Evolutionary conservation across 2,888 invertebrate species (phyloP), one percentile per base, ranked within the genome.

Genomic region (Luperina testacea): DNA sequence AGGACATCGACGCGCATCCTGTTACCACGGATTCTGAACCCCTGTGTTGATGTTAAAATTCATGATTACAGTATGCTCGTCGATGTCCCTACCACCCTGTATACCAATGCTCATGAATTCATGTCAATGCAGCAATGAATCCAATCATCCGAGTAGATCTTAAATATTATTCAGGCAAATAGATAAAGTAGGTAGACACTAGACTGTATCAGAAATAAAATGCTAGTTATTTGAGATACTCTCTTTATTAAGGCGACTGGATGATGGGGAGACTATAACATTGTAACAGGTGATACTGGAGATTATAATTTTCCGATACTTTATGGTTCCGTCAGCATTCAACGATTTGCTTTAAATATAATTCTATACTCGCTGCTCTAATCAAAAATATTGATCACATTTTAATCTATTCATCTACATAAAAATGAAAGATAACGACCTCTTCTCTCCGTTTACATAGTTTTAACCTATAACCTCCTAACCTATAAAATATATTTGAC

Each of bases 401-500:
- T 65, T 24, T 82, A 63, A 68, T 59, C 48, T 73, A 73, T 64
- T 64, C 51, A 73, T 74, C 15, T 51, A 59, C 24, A 27, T 45
- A 45, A 73, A 61, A 82, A 86, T 61, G 69, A 82, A 86, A 72
- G 48, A 61, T 85, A 73, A 81, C 59, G 0, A 73, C 48, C 38
- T 75, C 67, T 69, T 72, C 53, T 77, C 42, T 74, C 67, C 71
- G 67, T 74, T 87, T 85, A 85, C 71, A 76, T 84, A 76, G 81
- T 82, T 78, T 69, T 74, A 63, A 74, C 65, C n/a, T 78, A 64
- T 65, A 75, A 69, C 73, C 73, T 78, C 81, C 76, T 32, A 32
- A 32, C 32, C 32, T 81, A 70, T 81, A 76, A 72, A 87, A 85
- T 87, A 75, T 77, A 85, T 85, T 77, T 76, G 63, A 63, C 69